phyloP scores from a whole-genome alignment of 1,140 invertebrate species.

The Cydia amplana region DNA sequence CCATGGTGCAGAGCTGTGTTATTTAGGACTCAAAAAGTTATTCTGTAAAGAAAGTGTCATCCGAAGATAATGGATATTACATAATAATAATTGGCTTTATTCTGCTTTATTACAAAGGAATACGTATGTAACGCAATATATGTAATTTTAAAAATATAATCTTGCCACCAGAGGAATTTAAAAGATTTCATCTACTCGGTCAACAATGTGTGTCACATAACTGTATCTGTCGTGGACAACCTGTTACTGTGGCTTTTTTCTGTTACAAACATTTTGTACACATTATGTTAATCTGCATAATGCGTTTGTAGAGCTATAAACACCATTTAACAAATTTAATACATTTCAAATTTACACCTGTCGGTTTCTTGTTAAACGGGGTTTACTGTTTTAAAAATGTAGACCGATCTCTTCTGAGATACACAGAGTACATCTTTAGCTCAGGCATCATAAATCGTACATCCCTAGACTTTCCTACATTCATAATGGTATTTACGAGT shows the following conservation, averaged over 20 bases:
- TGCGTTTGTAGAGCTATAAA: too few species aligned
- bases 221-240: constrained; percentile 59
- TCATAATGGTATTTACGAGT: constrained; percentile 61
- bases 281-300: constrained; percentile 24
- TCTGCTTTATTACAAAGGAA: too few species aligned
- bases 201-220: constrained; percentile 56
- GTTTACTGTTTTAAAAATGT: too few species aligned
- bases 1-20: too few species aligned
- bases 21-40: too few species aligned
- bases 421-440: constrained; percentile 42
- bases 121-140: too few species aligned
- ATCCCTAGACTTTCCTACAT: constrained; percentile 42
- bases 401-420: too few species aligned
- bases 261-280: constrained; percentile 38
- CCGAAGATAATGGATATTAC: not conserved
- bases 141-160: not conserved
- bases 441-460: constrained; percentile 41
- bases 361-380: not conserved
- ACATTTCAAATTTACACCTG: constrained; percentile 45
- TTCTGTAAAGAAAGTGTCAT: not conserved
- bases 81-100: constrained; percentile 24
- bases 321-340: constrained; percentile 25
- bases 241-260: constrained; percentile 40
- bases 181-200: constrained; percentile 32
- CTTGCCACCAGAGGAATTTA: constrained; percentile 24